Base-by-base conservation (phyloP, 1,140 invertebrate genomes). In the Eupeodes corollae region DNA sequence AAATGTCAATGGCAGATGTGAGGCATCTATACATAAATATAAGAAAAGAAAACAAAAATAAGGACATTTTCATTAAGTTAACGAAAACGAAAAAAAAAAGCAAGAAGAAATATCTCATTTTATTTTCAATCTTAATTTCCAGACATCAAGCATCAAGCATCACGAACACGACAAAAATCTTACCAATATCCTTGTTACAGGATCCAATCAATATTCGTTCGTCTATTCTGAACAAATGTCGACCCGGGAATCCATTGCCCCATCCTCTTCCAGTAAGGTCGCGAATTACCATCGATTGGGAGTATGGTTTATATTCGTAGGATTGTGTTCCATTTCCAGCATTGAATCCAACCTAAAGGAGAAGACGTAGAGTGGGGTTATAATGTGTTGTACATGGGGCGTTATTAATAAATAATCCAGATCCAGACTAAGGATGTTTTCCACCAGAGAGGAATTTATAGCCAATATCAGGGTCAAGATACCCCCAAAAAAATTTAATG, bases 191-290 rank as follows among this genome's bases (percentile, higher is more conserved):
- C 59, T 90, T 90, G 58, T 90, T 90, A 61, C 92, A 96, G 31
- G 84, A 88, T 34, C 91, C 92, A 50, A 88, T 76, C 64, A 94
- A 79, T 61, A 96, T 92, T 58, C 89, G 88, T 68, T 97, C 92
- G 59, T 97, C 92, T 44, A 96, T 86, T 47, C 93, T 79, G 73
- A 96, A 97, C 54, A 94, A 87, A 54, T 94, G 93, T 53, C 92
- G 73, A 35, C 92, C 92, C 3, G 86, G 82, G 51, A 91, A 82
- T 9, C 80, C 82, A 56, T 95, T 95, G 1, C 81, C 89, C 77
- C 81, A 91, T 15, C 91, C 92, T 57, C 88, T 77, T 11, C 79
- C 77, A 0, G 82, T 79, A 42, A 95, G 71, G 70, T 92, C 86
- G 49, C 86, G 74, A 10, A 94, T 75, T 15, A 89, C 86, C 19